Percentiles rank a stretch among this genome's conserved stretches.
These are phyloP conservation scores for Mesembrinibis cayennensis DNA, from an alignment of 2,113 vertebrate species.

Conservation along the genomic window DNA sequence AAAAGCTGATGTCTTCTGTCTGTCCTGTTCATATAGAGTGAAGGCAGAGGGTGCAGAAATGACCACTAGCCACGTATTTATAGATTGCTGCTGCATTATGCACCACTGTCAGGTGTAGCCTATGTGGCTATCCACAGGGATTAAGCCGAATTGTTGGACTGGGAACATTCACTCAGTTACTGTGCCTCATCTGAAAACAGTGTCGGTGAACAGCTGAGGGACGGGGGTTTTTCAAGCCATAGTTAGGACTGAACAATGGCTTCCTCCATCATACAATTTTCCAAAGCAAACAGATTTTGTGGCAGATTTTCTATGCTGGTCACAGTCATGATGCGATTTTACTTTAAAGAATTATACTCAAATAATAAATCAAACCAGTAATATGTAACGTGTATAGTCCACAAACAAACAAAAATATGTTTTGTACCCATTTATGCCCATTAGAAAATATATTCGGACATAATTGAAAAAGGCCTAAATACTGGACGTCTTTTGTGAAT, in stretches of 20 bases:
- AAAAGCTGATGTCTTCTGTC: neutral
- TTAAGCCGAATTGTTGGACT: neutral
- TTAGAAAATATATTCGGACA: neutral
- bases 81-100: neutral
- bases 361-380: neutral
- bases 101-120: neutral
- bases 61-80: neutral
- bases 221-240: fast-evolving
- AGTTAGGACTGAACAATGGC: neutral
- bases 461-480: neutral
- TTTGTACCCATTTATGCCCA: neutral
- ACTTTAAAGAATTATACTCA: neutral
- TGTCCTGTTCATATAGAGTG: neutral
- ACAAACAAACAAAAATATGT: neutral
- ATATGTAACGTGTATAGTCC: neutral
- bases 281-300: neutral
- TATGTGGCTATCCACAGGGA: neutral
- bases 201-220: neutral
- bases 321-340: neutral
- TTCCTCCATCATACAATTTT: neutral
- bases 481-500: neutral
- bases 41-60: neutral
- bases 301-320: neutral
- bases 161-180: neutral
- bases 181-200: neutral